Percentiles rank a stretch among this genome's conserved stretches.
These are phyloP conservation scores for Maconellicoccus hirsutus DNA, from an alignment of 1,140 invertebrate genomes.

Conservation along the genomic window DNA sequence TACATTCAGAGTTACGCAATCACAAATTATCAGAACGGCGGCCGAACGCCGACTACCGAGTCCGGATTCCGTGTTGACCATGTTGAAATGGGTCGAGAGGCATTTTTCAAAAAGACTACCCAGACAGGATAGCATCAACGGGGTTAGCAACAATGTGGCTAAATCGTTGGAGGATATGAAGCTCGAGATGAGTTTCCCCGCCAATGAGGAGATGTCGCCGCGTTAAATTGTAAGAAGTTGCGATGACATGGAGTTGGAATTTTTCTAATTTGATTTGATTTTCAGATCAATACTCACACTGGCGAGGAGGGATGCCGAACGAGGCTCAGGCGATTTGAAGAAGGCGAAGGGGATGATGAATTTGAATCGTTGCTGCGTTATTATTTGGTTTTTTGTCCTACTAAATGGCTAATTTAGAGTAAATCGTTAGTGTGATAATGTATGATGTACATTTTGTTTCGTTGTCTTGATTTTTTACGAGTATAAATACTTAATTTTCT, in stretches of 20 bases:
- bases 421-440: neutral
- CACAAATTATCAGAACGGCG: conserved; percentile 70
- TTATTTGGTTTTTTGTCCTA: too few species aligned
- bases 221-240: neutral
- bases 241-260: too few species aligned
- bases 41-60: conserved; percentile 73
- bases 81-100: conserved; percentile 79
- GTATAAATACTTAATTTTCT: neutral
- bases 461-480: too few species aligned
- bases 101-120: conserved; percentile 63
- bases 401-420: neutral
- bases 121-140: conserved; percentile 33
- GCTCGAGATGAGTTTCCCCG: conserved; percentile 26
- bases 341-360: too few species aligned
- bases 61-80: conserved; percentile 73
- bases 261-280: too few species aligned
- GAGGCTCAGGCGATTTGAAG: too few species aligned
- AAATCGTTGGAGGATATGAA: conserved; percentile 25
- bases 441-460: neutral
- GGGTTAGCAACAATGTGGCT: conserved; percentile 23
- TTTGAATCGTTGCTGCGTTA: too few species aligned
- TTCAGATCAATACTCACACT: too few species aligned
- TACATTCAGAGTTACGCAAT: conserved; percentile 75
- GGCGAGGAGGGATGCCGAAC: too few species aligned
- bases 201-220: neutral